Evolutionary conservation across 2,888 invertebrate species (phyloP), one percentile per base, ranked within the genome.

Genomic region (Congeria kusceri): DNA sequence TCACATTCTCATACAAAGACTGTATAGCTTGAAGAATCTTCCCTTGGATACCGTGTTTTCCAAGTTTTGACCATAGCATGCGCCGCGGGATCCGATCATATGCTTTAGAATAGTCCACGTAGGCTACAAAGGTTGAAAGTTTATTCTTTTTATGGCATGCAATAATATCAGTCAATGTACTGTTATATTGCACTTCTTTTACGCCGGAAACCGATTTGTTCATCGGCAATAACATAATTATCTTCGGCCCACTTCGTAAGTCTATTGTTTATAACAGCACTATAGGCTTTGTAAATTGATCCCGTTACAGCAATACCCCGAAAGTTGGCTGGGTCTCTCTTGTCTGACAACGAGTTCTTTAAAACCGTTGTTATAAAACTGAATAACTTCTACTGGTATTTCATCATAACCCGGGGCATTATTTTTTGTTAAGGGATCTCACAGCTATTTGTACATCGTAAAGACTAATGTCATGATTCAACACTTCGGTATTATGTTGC

Each of bases 221-320:
- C 20, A 15, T 49, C 49, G 20, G 49, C 18, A 5, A 49, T 4
- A 20, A 15, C 49, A 15, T 49, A 9, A 20, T 49, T 9, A 20
- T 20, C n/a, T 49, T 49, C 49, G 49, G n/a, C 20, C 49, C 49
- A 49, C 20, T 49, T 49, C 18, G 49, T 49, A 49, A 49, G 49
- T 49, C 49, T 49, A 49, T 49, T 20, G 15, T 49, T 20, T 32
- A 32, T 32, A 4, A 32, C 32, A 4, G 49, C 18, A 20, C 49
- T 9, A 49, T 49, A 49, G 4, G 20, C 49, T 49, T 49, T 49
- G 49, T 49, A 49, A 49, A 49, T 49, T 15, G 49, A 18, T 20
- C n/a, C n/a, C 15, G 49, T 49, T 20, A 49, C 49, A 9, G 49
- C 20, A 20, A 49, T 49, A 20, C 49, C 49, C 18, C 49, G 49